Conservation (phyloP, 2,113 vertebrate species). For the Syrrhaptes paradoxus region DNA sequence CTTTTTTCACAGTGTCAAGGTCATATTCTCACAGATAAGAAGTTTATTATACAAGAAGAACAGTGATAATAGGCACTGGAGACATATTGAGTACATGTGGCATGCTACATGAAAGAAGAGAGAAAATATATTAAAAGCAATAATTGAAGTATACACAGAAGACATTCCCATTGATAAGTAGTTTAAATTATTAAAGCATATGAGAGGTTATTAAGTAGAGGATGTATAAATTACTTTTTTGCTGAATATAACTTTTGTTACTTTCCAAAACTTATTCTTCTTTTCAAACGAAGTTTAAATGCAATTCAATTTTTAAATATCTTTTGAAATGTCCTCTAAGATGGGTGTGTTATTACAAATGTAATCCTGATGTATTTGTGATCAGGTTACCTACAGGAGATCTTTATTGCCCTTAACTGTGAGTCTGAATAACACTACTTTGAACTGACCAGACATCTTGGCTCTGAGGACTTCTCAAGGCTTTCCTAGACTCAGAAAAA, state of each 20-base stretch:
- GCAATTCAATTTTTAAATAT: constrained; percentile 39
- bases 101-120: constrained; percentile 64
- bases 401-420: neutral
- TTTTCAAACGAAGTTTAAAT: constrained; percentile 36
- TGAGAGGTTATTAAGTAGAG: constrained; percentile 73
- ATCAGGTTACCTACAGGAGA: neutral
- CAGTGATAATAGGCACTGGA: constrained; percentile 71
- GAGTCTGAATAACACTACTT: neutral
- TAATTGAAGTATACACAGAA: constrained; percentile 78
- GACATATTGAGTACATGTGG: constrained; percentile 71
- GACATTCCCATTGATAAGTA: constrained; percentile 76
- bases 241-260: constrained; percentile 65
- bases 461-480: neutral
- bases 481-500: neutral
- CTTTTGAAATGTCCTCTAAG: constrained; percentile 39
- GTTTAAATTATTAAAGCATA: constrained; percentile 78
- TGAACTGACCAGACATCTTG: neutral
- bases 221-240: constrained; percentile 68
- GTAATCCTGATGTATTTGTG: constrained; percentile 20
- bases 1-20: constrained; percentile 71
- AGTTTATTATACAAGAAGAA: constrained; percentile 71
- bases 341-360: constrained; percentile 8
- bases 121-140: constrained; percentile 71
- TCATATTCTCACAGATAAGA: constrained; percentile 74
- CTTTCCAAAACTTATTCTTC: constrained; percentile 60